A percentile compares a stretch with the other conserved stretches of the same genome.
phyloP scores from a whole-genome alignment of 1,140 invertebrate genomes.

The Cotesia chilonis region DNA sequence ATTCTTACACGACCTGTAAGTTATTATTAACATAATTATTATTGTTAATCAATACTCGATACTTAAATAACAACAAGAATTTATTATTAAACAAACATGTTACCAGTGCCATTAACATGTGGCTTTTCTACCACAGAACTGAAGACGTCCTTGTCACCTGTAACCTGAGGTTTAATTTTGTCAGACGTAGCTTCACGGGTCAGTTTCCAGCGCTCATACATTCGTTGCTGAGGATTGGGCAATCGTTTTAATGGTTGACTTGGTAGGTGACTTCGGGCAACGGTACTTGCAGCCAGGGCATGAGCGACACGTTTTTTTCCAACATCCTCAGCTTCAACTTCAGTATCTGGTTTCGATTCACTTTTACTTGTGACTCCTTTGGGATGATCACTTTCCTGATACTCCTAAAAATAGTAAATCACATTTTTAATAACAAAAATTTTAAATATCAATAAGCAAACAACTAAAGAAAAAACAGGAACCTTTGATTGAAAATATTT shows the following conservation, averaged over 20 bases:
- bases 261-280: constrained; percentile 44
- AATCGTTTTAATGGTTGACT: constrained; percentile 51
- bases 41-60: not conserved
- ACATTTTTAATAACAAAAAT: not conserved
- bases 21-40: constrained; percentile 8
- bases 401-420: constrained; percentile 52
- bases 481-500: too few relatives aligned
- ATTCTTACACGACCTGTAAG: constrained; percentile 63
- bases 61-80: not conserved
- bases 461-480: not conserved
- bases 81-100: constrained; percentile 24
- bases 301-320: constrained; percentile 59
- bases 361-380: constrained; percentile 45
- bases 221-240: constrained; percentile 56
- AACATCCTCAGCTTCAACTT: constrained; percentile 52
- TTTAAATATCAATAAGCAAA: constrained; percentile 22
- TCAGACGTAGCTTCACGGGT: constrained; percentile 52
- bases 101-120: constrained; percentile 56
- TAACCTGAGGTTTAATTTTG: constrained; percentile 43
- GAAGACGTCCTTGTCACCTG: constrained; percentile 23
- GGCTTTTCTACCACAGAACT: constrained; percentile 29
- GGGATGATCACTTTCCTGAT: constrained; percentile 56
- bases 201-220: constrained; percentile 61
- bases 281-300: constrained; percentile 50
- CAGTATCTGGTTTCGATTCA: constrained; percentile 40